Percentiles rank a stretch among this genome's conserved stretches.
Evolutionary conservation across 1,140 invertebrate species (phyloP).

Genomic region (Tachypleus tridentatus): DNA sequence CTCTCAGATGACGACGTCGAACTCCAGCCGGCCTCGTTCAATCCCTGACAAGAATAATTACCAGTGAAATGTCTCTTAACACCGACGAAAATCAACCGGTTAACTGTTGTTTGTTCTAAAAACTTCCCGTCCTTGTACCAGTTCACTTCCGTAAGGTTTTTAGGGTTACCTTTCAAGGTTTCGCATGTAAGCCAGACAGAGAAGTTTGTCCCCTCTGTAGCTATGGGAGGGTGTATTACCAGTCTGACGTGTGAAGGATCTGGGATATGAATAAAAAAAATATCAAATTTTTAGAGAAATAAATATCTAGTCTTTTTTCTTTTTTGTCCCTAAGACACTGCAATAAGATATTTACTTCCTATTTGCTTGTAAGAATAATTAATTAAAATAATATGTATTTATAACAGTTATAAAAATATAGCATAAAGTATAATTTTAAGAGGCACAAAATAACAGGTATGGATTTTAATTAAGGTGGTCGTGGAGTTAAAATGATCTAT

Average conservation of each 20-base stretch:
- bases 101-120: not conserved
- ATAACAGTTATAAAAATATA: too few relatives aligned
- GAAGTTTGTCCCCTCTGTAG: constrained; percentile 12
- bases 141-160: constrained; percentile 14
- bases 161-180: constrained; percentile 22
- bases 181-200: constrained; percentile 16
- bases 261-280: constrained; percentile 1
- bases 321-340: too few relatives aligned
- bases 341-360: not conserved
- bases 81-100: constrained; percentile 13
- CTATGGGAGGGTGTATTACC: constrained; percentile 15
- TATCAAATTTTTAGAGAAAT: too few relatives aligned
- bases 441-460: too few relatives aligned
- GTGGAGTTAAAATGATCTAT: too few relatives aligned
- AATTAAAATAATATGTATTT: not conserved
- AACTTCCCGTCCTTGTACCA: constrained; percentile 24
- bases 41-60: constrained; percentile 24
- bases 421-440: too few relatives aligned
- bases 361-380: not conserved
- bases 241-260: constrained; percentile 23
- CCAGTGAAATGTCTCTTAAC: constrained; percentile 18
- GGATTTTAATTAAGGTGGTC: too few relatives aligned
- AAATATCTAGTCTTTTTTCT: too few relatives aligned
- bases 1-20: too few relatives aligned
- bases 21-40: constrained; percentile 30